Conservation (phyloP, 2,113 vertebrate genomes). For the Anas platyrhynchos region DNA sequence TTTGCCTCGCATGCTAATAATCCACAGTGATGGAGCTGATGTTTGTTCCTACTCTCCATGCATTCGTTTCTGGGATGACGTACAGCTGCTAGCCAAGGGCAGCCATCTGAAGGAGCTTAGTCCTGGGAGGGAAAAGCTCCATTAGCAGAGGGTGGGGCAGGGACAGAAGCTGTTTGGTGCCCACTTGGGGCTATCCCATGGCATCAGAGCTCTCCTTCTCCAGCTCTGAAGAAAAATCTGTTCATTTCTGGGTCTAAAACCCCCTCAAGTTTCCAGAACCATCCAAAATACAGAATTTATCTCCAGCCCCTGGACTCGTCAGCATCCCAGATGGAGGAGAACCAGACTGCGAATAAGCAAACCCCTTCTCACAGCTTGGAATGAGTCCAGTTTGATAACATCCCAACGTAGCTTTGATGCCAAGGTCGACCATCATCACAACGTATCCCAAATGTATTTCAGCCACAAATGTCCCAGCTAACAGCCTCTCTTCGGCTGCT, state of each 20-base stretch:
- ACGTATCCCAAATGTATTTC: background rate
- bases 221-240: background rate
- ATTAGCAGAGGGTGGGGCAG: background rate
- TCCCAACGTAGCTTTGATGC: background rate
- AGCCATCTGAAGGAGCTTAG: background rate
- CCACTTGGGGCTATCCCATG: background rate
- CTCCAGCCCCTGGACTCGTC: background rate
- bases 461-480: background rate
- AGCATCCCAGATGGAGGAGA: background rate
- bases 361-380: background rate
- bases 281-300: background rate
- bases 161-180: background rate
- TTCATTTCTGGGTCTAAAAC: background rate
- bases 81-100: background rate
- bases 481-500: background rate
- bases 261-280: background rate
- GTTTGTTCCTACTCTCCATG: background rate
- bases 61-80: background rate
- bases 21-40: background rate
- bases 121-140: background rate
- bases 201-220: background rate
- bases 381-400: background rate
- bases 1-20: background rate
- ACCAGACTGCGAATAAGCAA: background rate
- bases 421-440: background rate